Evolutionary conservation across 2,113 vertebrate genomes (phyloP).

Genomic region (Apteryx mantelli): DNA sequence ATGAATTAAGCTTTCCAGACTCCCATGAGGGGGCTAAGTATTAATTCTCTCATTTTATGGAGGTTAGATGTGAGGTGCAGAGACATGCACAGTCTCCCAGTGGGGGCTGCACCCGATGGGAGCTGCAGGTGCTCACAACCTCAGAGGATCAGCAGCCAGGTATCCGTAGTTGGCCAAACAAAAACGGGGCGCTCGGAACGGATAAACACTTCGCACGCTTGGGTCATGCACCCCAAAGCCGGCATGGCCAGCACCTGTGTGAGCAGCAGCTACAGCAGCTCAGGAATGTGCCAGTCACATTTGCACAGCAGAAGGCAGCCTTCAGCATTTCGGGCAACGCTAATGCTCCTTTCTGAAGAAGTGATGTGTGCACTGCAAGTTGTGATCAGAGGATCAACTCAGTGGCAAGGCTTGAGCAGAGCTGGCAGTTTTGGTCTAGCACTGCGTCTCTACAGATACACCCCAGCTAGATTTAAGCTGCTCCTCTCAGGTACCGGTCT

Average conservation of each 20-base stretch:
- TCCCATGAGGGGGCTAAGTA: neutral
- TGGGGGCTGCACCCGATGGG: fast-evolving
- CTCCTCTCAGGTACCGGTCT: neutral
- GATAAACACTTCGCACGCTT: fast-evolving
- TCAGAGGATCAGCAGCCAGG: neutral
- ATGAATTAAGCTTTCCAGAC: neutral
- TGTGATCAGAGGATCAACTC: neutral
- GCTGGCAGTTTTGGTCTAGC: neutral
- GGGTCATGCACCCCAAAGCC: fast-evolving
- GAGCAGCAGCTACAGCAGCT: neutral
- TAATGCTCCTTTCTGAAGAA: neutral
- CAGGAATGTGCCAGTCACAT: neutral
- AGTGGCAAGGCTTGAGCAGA: neutral
- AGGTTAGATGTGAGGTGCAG: neutral
- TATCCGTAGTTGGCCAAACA: neutral
- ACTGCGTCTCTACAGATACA: neutral
- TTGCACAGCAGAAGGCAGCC: conserved; percentile 34
- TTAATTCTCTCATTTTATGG: neutral
- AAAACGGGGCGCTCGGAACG: neutral
- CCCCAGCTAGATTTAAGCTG: neutral
- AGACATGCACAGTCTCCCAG: neutral
- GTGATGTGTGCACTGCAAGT: neutral
- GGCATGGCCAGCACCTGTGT: neutral
- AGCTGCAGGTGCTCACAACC: fast-evolving
- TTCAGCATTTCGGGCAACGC: neutral